Evolutionary conservation across 1,140 invertebrate genomes (phyloP).

Genomic region (Heterodera schachtii): DNA sequence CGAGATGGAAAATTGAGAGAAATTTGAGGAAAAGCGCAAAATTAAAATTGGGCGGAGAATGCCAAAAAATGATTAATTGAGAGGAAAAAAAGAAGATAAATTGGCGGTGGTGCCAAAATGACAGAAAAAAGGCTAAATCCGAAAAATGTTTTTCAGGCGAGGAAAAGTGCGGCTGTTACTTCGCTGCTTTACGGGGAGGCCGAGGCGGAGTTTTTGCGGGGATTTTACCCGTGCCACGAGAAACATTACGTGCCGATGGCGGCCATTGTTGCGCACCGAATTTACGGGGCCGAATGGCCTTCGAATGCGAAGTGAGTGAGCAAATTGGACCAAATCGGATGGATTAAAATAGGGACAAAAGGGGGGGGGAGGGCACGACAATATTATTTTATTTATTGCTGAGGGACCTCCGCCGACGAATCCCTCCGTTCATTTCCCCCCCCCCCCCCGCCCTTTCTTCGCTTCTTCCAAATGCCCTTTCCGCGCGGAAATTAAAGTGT

Average conservation of each 20-base stretch:
- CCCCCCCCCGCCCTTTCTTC: background rate
- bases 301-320: slow-evolving; percentile 40
- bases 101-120: background rate
- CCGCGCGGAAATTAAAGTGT: slow-evolving; percentile 19
- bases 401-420: background rate
- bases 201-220: slow-evolving; percentile 43
- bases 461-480: background rate
- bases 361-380: too few species aligned
- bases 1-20: slow-evolving; percentile 17
- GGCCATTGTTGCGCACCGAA: slow-evolving; percentile 39
- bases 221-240: slow-evolving; percentile 46
- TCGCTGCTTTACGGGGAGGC: slow-evolving; percentile 48
- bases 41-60: slow-evolving; percentile 13
- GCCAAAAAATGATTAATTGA: slow-evolving; percentile 11
- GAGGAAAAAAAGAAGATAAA: too few species aligned
- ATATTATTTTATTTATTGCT: too few species aligned
- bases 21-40: background rate
- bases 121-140: background rate
- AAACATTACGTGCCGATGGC: slow-evolving; percentile 45
- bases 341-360: background rate
- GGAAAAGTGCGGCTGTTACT: slow-evolving; percentile 37
- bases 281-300: slow-evolving; percentile 36
- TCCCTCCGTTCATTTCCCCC: background rate
- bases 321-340: background rate
- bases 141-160: slow-evolving; percentile 42